A percentile compares a stretch with the other conserved stretches of the same genome.
These are phyloP conservation scores for Otolemur garnettii DNA, from an alignment of 2,113 vertebrate species.

Conservation along the genomic window DNA sequence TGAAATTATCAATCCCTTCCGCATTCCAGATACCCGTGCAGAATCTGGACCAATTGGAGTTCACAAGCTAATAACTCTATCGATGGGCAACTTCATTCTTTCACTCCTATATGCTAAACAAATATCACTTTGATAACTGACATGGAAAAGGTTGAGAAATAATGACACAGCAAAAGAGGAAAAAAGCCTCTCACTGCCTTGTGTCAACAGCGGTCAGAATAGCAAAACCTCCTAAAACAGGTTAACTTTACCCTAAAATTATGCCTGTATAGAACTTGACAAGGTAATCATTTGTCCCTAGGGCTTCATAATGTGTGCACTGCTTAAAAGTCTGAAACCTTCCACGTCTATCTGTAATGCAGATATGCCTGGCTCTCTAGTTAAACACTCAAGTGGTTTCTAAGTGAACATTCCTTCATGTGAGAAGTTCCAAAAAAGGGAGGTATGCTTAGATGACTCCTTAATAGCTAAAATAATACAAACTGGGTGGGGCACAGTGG, in stretches of 20 bases:
- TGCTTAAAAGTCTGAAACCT: constrained; percentile 10
- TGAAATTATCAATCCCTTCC: neutral
- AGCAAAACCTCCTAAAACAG: neutral
- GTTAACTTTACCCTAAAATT: constrained; percentile 40
- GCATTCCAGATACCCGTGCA: neutral
- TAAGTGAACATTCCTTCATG: neutral
- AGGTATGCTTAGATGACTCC: neutral
- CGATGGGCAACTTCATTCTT: neutral
- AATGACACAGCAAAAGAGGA: neutral
- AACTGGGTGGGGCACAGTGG: neutral
- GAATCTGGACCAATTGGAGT: neutral
- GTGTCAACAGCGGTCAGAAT: constrained; percentile 12
- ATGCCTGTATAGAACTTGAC: neutral
- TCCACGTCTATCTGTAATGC: neutral
- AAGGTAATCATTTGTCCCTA: neutral
- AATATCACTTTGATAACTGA: neutral
- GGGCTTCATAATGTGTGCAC: constrained; percentile 3
- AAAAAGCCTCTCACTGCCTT: constrained; percentile 25
- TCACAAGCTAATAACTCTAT: neutral
- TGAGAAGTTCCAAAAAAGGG: constrained; percentile 9
- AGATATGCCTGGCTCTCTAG: neutral
- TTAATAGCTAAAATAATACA: neutral
- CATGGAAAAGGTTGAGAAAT: constrained; percentile 21
- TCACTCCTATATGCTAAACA: neutral
- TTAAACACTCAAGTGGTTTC: constrained; percentile 18